Evolutionary conservation across 1,140 invertebrate species (phyloP).

Genomic region (Sesamia nonagrioides): DNA sequence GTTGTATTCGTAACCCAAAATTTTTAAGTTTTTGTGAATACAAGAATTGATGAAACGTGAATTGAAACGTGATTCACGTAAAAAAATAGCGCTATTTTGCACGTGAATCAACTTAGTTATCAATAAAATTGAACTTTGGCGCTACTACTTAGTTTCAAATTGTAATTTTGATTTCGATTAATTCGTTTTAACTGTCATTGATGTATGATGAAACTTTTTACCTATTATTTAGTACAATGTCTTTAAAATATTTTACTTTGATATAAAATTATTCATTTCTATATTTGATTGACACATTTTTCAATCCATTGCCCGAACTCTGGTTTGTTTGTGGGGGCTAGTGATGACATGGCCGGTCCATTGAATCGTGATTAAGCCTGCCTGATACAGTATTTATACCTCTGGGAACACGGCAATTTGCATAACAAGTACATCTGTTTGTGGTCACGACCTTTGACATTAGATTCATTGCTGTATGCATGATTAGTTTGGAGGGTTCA

Average conservation of each 20-base stretch:
- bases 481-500: neutral
- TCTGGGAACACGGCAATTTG: neutral
- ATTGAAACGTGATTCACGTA: too few relatives aligned
- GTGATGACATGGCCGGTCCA: neutral
- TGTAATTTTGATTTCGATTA: too few relatives aligned
- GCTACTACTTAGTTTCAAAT: too few relatives aligned
- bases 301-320: neutral
- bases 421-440: constrained; percentile 21
- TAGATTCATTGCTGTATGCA: neutral
- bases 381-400: neutral
- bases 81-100: neutral
- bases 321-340: neutral
- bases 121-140: too few relatives aligned
- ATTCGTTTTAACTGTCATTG: neutral
- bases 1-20: too few relatives aligned
- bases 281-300: constrained; percentile 15
- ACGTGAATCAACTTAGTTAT: too few relatives aligned
- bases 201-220: neutral
- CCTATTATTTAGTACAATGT: too few relatives aligned
- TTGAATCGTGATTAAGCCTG: neutral
- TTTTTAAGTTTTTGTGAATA: too few relatives aligned
- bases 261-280: neutral
- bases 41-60: too few relatives aligned
- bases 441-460: neutral
- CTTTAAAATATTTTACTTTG: neutral